A percentile compares a stretch with the other conserved stretches of the same genome.
These are phyloP conservation scores for Terebella lapidaria DNA, from an alignment of 2,888 invertebrate genomes.

Conservation along the genomic window DNA sequence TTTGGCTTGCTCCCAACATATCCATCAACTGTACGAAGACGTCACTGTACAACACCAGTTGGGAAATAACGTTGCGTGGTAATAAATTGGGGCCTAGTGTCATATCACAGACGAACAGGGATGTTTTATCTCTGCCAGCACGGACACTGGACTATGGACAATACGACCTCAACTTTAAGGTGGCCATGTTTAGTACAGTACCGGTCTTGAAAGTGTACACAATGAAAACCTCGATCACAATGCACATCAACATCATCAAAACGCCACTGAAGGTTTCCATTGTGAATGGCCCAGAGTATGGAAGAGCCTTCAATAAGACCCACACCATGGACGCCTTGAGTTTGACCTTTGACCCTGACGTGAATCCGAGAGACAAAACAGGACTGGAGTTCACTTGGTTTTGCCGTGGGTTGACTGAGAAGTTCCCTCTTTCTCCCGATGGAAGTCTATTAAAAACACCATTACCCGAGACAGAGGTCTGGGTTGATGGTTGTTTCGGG, in stretches of 20 bases:
- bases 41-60: neutral
- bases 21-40: neutral
- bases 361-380: slow-evolving; percentile 22
- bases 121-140: neutral
- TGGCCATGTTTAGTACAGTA: neutral
- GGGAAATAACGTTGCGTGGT: neutral
- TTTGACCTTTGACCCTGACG: slow-evolving; percentile 25
- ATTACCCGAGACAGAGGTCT: no score
- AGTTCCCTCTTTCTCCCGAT: no score
- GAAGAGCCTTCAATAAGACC: slow-evolving; percentile 11
- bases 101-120: neutral
- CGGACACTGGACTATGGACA: neutral
- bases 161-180: neutral
- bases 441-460: no score
- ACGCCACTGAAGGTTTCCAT: neutral
- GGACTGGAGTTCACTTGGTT: slow-evolving; percentile 28
- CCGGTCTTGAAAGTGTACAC: neutral
- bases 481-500: slow-evolving; percentile 16
- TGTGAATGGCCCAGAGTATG: slow-evolving; percentile 12
- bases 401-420: slow-evolving; percentile 18
- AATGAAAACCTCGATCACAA: neutral
- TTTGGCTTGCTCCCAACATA: neutral
- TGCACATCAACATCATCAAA: neutral
- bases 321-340: slow-evolving; percentile 16
- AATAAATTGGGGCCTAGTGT: neutral